Evolutionary conservation across 2,888 invertebrate species (phyloP).

Genomic region (Galerucella calmariensis): DNA sequence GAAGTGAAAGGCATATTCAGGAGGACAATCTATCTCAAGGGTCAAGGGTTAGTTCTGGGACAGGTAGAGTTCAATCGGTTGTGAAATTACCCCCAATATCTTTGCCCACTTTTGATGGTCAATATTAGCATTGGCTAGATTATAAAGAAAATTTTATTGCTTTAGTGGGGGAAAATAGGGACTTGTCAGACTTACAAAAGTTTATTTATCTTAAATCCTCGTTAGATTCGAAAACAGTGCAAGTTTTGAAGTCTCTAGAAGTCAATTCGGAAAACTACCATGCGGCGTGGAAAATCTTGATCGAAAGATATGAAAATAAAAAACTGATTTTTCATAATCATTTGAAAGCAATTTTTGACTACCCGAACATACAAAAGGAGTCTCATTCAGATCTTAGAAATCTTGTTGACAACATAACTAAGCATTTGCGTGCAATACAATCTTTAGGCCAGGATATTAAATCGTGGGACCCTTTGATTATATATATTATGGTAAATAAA

Average conservation of each 20-base stretch:
- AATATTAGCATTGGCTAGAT: no score
- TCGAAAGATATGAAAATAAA: background rate
- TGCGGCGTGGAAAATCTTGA: background rate
- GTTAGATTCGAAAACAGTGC: background rate
- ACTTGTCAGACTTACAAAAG: no score
- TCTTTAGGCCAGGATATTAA: background rate
- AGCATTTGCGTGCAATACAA: background rate
- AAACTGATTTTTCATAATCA: no score
- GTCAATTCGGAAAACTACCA: background rate
- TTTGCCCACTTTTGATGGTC: no score
- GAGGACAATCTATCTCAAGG: no score
- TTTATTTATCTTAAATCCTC: background rate
- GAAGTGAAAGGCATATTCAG: no score
- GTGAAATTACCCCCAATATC: no score
- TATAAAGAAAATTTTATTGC: no score
- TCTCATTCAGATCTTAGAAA: background rate
- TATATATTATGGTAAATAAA: background rate
- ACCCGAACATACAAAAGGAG: background rate
- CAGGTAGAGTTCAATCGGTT: no score
- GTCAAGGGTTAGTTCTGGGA: no score
- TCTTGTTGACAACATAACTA: background rate
- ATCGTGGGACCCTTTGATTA: background rate
- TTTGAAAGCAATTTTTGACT: no score
- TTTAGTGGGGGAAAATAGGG: no score
- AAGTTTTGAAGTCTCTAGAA: background rate